These are phyloP conservation scores for Daphoenositta chrysoptera DNA, from an alignment of 2,113 vertebrate genomes.

Conservation along the genomic window DNA sequence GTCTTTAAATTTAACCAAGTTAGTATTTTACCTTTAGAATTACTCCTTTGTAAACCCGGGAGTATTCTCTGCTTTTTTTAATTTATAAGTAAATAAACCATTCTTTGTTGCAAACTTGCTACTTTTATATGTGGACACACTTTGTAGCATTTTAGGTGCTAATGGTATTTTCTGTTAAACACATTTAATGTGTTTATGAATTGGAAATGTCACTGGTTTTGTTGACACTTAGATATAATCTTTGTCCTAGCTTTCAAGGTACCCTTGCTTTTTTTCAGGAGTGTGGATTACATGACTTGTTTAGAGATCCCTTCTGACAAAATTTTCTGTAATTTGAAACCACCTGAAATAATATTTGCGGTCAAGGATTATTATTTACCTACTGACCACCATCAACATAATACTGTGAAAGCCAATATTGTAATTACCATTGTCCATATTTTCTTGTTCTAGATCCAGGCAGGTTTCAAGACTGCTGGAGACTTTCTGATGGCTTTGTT, in stretches of 20 bases:
- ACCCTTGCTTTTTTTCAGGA: background rate
- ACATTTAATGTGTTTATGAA: background rate
- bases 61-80: background rate
- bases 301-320: background rate
- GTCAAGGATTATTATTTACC: background rate
- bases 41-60: background rate
- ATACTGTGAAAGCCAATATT: background rate
- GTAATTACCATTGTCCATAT: background rate
- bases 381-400: background rate
- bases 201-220: background rate
- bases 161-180: background rate
- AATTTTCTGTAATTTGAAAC: background rate
- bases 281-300: background rate
- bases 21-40: background rate
- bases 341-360: background rate
- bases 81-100: background rate
- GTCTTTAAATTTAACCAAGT: background rate
- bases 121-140: accelerated
- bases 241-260: background rate
- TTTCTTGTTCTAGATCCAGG: conserved; percentile 81
- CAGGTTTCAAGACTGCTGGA: conserved; percentile 95
- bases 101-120: background rate
- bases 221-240: background rate
- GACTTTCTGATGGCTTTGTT: conserved; percentile 95
- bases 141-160: background rate